Base-by-base conservation (phyloP, 2,888 invertebrate species). In the Margaritifera margaritifera region DNA sequence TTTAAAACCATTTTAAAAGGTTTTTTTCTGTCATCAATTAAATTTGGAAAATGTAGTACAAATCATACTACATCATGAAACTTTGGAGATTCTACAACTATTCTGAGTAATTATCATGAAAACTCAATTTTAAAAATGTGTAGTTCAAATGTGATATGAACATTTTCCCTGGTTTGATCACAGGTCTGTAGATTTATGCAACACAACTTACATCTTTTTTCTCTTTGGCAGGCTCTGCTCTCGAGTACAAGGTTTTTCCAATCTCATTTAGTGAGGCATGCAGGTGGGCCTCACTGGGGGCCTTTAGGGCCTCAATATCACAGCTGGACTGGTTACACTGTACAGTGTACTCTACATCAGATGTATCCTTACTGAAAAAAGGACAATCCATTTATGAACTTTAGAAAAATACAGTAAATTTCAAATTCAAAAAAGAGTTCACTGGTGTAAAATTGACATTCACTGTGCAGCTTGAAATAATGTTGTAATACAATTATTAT, bases 271-370 rank as follows among this genome's bases (percentile, higher is more conserved):
- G 66, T 19, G 69, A 68, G 52, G 69, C 51, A 55, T 77, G 58
- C 55, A 78, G 68, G 4, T 72, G 71, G 20, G 75, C 77, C 62
- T 74, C 72, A 60, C 68, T 71, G 5, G 80, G 79, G 22, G 78
- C 68, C 22, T 62, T 66, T n/a, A 81, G 52, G 4, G 59, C 64
- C 61, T 81, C 79, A 25, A 79, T 68, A 51, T 75, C 73, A 71
- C 74, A 77, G 2, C 64, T 60, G 20, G 25, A 18, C 5, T 59
- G 54, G 5, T 68, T 66, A 65, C 70, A 72, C 6, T 68, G 63
- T 19, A 81, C 75, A 42, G 68, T 68, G 60, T 81, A 81, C 19
- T 62, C 67, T 18, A 80, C 77, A 25, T 69, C 69, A 4, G 79
- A 75, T 31, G 77, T 57, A 24, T 69, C 70, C 25, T 69, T 62